Evolutionary conservation across 2,888 invertebrate genomes (phyloP).

Genomic region (Morinoia aosen): DNA sequence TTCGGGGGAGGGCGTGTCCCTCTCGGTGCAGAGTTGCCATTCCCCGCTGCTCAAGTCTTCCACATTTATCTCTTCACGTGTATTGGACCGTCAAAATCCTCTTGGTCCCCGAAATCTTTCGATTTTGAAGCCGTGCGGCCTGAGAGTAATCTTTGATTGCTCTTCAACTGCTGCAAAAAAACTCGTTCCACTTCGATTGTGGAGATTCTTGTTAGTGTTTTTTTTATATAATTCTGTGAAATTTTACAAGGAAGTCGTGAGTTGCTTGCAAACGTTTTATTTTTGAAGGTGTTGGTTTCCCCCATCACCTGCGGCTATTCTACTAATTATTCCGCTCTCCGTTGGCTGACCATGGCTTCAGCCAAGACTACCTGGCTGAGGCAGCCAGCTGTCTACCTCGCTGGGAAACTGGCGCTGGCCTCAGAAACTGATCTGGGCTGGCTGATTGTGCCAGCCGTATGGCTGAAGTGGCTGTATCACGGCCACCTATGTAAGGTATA

Average conservation of each 20-base stretch:
- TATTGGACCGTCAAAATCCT: not conserved
- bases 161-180: no score
- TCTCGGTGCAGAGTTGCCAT: not conserved
- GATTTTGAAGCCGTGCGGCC: not conserved
- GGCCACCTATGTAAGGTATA: conserved; percentile 50
- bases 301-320: not conserved
- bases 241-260: not conserved
- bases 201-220: not conserved
- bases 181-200: not conserved
- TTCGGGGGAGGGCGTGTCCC: not conserved
- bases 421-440: not conserved
- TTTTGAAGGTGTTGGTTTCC: not conserved
- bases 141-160: not conserved
- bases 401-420: not conserved
- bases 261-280: not conserved
- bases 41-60: not conserved
- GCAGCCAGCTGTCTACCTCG: not conserved
- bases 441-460: not conserved
- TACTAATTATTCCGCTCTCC: not conserved
- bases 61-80: not conserved
- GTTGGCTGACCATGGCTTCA: not conserved
- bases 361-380: not conserved
- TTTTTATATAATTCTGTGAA: not conserved
- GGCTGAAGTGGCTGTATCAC: conserved; percentile 32
- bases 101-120: not conserved